These are phyloP conservation scores for Mantis religiosa DNA, from an alignment of 2,888 invertebrate genomes.

Conservation along the genomic window DNA sequence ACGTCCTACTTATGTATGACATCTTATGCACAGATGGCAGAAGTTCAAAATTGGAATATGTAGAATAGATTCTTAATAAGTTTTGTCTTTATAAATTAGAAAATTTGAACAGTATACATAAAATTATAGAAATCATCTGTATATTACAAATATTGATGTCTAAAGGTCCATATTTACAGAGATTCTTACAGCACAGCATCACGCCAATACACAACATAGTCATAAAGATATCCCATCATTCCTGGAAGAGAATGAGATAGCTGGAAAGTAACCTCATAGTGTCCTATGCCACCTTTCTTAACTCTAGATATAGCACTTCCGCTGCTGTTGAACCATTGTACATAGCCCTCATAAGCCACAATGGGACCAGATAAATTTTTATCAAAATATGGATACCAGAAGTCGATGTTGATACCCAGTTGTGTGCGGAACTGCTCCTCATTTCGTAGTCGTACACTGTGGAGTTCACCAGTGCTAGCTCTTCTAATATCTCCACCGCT, in stretches of 20 bases:
- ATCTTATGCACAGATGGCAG: too few relatives aligned
- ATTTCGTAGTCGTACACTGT: neutral
- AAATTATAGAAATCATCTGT: too few relatives aligned
- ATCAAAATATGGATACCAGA: neutral
- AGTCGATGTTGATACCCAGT: neutral
- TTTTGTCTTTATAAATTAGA: too few relatives aligned
- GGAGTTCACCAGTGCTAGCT: neutral
- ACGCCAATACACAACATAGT: neutral
- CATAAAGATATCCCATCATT: neutral
- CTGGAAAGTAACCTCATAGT: neutral
- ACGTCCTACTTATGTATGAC: too few relatives aligned
- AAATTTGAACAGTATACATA: too few relatives aligned
- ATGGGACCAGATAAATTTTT: neutral
- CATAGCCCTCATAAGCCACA: neutral
- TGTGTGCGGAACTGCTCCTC: neutral
- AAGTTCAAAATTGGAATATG: too few relatives aligned
- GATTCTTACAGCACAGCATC: neutral
- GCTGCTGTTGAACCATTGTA: neutral
- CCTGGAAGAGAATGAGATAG: neutral
- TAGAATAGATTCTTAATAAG: too few relatives aligned
- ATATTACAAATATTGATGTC: too few relatives aligned
- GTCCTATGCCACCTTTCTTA: neutral
- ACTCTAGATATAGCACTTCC: neutral
- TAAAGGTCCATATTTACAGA: neutral
- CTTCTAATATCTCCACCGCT: neutral